Base-by-base conservation (phyloP, 2,888 invertebrate species). In the Melinopterus prodromus region DNA sequence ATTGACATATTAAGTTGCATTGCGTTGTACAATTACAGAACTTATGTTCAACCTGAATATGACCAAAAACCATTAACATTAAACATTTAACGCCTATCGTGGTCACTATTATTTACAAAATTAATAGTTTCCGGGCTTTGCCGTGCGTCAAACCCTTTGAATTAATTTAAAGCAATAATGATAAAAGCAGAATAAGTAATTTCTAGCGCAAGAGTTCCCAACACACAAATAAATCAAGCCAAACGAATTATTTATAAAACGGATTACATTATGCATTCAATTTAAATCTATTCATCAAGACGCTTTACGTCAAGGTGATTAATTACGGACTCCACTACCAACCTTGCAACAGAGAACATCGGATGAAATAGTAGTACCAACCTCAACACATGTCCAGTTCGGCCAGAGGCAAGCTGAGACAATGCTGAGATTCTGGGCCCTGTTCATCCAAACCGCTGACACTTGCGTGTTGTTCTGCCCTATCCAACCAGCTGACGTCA, bases 401-500 rank as follows among this genome's bases (percentile, higher is more conserved):
- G 95, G 95, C 72, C 94, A 93, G 81, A 93, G 92, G 89, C 98
- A 98, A 82, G 96, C 93, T 82, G 97, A 95, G 85, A 98, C 93
- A 82, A 97, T 93, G 85, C 97, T 96, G 83, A 96, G 92, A 89
- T 98, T 98, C 90, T 99, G 98, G 72, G 96, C 94, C 85, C 99
- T 93, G 89, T 97, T 97, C 93, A 98, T 95, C 96, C 98, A 99
- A 79, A 97, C 95, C 77, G 96, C 95, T 77, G 96, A 94, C 83
- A 98, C 92, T 88, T 95, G 94, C 82, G 92, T 92, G 89, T 95
- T 95, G 86, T 92, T 93, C 87, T 93, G 92, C 86, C 95, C 94
- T 86, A 97, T 93, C 98, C 98, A 98, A 83, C 95, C 94, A 81
- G 97, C 97, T 85, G 96, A 96, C 88, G 97, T 97, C 88, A 98